Evolutionary conservation across 2,797 vertebrate genomes (phyloP), one percentile per base, ranked within the genome.

Genomic region (Sebastes oblongus): DNA sequence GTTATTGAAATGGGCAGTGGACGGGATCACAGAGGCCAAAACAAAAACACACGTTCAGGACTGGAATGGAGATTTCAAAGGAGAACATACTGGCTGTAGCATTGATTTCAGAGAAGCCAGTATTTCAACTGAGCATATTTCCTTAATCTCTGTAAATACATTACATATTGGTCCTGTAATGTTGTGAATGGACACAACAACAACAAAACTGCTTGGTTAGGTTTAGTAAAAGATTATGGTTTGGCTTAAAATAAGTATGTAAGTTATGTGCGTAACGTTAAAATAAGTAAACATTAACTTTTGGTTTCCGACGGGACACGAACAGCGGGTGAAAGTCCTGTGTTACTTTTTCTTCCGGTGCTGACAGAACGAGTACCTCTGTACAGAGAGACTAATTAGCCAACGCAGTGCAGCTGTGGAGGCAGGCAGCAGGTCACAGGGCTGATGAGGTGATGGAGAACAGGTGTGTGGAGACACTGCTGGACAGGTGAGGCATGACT

Each of bases 401-500:
- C 12, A 36, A 29, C 9, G 1, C 20, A 18, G 24, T 56, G 59
- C 67, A 77, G 59, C 24, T 77, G 66, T 70, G 30, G 58, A 70
- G 46, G 46, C 46, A 62, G 25, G 56, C 66, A 42, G 61, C n/a
- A 14, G 62, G 69, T 72, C 69, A 54, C 39, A 14, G 14, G 58
- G 25, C 46, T 56, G 65, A 74, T 22, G 70, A 42, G 54, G 70
- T 73, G 20, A 54, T 25, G 25, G 36, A 55, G 30, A 70, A 66
- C 27, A 30, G 59, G 74, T 77, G 74, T 20, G n/a, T 3, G 30
- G 12, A 60, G 30, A 29, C 39, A 50, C 56, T 32, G 52, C 77
- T 32, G 62, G 56, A 66, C 70, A 67, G 77, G 77, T 67, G 54
- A 54, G 64, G 24, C 77, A 66, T 42, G 55, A 72, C 59, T 71